Conservation (phyloP, 1,140 invertebrate species). For the Acromyrmex charruanus region DNA sequence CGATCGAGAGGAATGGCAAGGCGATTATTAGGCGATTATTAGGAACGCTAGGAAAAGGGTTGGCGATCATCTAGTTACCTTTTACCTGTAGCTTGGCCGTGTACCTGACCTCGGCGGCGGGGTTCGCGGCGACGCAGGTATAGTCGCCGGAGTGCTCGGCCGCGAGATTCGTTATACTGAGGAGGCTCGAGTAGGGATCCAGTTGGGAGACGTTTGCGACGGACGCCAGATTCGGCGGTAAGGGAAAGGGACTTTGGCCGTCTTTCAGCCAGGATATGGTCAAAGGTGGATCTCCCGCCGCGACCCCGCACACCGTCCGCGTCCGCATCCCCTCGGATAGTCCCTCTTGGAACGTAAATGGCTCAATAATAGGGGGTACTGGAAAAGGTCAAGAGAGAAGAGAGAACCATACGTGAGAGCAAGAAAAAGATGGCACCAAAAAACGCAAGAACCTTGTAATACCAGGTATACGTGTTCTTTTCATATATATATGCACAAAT, state of each 20-base stretch:
- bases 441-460: constrained; percentile 82
- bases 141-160: constrained; percentile 93
- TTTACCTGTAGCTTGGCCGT: constrained; percentile 93
- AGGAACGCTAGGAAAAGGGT: constrained; percentile 74
- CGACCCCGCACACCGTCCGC: constrained; percentile 94
- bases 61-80: constrained; percentile 90
- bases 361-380: constrained; percentile 95
- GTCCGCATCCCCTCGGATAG: constrained; percentile 94
- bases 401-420: constrained; percentile 89
- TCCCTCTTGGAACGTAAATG: constrained; percentile 93
- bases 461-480: constrained; percentile 78
- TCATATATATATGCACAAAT: constrained; percentile 78
- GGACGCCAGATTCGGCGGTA: constrained; percentile 88
- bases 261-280: constrained; percentile 93
- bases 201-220: constrained; percentile 90
- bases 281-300: constrained; percentile 92
- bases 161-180: constrained; percentile 92
- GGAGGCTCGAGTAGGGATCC: constrained; percentile 91
- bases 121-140: constrained; percentile 93
- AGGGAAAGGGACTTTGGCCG: constrained; percentile 87
- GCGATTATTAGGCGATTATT: background rate
- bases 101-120: constrained; percentile 92
- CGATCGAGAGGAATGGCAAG: background rate
- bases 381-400: constrained; percentile 89
- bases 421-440: constrained; percentile 87